Percentiles rank a stretch among this genome's conserved stretches.
Conservation (phyloP, 2,113 vertebrate species). For the Sphaerodactylus townsendi region DNA sequence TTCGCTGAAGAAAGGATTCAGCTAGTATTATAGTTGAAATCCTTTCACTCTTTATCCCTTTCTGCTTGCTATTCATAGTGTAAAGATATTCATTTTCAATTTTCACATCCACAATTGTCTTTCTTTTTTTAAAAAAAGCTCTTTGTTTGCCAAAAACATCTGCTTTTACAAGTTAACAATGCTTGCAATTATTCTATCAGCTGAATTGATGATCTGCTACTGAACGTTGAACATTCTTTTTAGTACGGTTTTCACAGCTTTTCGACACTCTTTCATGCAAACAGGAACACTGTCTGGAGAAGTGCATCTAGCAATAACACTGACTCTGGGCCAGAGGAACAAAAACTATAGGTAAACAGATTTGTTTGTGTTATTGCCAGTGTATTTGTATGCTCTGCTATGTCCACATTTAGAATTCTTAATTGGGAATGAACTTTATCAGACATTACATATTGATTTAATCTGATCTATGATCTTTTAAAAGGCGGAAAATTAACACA, state of each 20-base stretch:
- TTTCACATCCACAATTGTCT: background rate
- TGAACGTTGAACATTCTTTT: background rate
- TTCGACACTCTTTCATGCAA: background rate
- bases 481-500: background rate
- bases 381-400: constrained; percentile 35
- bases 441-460: background rate
- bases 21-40: constrained; percentile 30
- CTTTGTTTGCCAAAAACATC: background rate
- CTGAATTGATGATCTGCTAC: constrained; percentile 27
- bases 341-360: constrained; percentile 14
- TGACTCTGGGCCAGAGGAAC: background rate
- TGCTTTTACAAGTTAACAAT: background rate
- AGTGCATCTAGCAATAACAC: background rate
- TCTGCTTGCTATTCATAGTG: background rate
- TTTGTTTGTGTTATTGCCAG: constrained; percentile 48
- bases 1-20: constrained; percentile 25
- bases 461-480: background rate
- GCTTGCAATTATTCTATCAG: constrained; percentile 18
- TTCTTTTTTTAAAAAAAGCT: background rate
- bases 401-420: constrained; percentile 14
- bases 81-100: background rate
- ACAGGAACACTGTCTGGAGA: background rate
- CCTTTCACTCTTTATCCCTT: background rate
- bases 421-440: background rate
- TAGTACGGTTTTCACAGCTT: background rate